Evolutionary conservation across 2,797 vertebrate genomes (phyloP).

Genomic region (Rhyacichthys aspro): DNA sequence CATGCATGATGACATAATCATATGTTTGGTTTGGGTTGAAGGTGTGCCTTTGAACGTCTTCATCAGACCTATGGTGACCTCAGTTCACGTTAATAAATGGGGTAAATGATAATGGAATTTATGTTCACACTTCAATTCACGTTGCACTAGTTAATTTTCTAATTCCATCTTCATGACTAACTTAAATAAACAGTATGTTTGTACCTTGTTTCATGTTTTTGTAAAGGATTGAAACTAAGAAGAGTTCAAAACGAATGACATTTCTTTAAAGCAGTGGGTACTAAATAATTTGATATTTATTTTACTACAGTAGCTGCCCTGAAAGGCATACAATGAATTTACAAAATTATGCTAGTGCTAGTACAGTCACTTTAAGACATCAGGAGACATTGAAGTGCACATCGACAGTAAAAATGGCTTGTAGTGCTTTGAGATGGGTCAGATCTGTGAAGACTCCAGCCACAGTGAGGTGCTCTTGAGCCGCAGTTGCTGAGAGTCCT

Average conservation of each 20-base stretch:
- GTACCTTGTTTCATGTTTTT: slow-evolving; percentile 57
- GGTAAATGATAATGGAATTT: slow-evolving; percentile 46
- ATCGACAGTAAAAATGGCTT: slow-evolving; percentile 18
- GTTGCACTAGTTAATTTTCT: slow-evolving; percentile 83
- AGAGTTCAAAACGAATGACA: background rate
- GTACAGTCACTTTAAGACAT: slow-evolving; percentile 35
- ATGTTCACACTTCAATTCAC: slow-evolving; percentile 68
- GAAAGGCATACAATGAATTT: slow-evolving; percentile 48
- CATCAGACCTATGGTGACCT: slow-evolving; percentile 27
- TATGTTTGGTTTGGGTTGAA: slow-evolving; percentile 82
- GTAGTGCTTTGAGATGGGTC: slow-evolving; percentile 39
- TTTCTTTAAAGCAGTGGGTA: background rate
- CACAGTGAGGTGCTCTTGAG: slow-evolving; percentile 68
- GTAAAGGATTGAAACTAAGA: background rate
- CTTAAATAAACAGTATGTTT: slow-evolving; percentile 88
- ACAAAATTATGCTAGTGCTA: slow-evolving; percentile 53
- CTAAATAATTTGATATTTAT: slow-evolving; percentile 49
- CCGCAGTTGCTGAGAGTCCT: slow-evolving; percentile 74
- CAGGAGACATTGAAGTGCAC: slow-evolving; percentile 45
- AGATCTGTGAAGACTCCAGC: slow-evolving; percentile 88
- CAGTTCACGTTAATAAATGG: slow-evolving; percentile 28
- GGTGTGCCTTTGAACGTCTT: slow-evolving; percentile 83
- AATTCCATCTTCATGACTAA: slow-evolving; percentile 84
- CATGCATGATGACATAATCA: slow-evolving; percentile 78
- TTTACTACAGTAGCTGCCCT: slow-evolving; percentile 53